Evolutionary conservation across 2,113 vertebrate genomes (phyloP), one percentile per base, ranked within the genome.

Genomic region (Chelonoidis abingdonii): DNA sequence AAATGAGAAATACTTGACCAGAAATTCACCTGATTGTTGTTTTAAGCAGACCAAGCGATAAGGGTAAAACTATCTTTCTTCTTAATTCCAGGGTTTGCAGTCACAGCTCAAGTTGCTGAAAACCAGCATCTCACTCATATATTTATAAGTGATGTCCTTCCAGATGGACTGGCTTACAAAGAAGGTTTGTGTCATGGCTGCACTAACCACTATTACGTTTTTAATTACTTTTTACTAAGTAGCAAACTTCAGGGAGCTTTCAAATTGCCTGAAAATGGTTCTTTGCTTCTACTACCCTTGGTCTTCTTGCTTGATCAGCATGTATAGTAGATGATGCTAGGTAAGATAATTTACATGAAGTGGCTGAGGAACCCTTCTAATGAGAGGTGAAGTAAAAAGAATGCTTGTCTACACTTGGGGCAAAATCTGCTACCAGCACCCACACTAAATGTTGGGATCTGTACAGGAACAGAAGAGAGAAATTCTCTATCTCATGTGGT

Each of bases 121-220:
- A 98, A 97, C 54, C 98, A 98, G 75, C 99, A 97, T 75, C 98
- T 98, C 89, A 98, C 98, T 87, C 98, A 97, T 89, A 99, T 99
- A 83, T 98, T 99, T 93, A 98, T 99, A 95, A 99, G 98, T 24
- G 99, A 99, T 29, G 99, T 99, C 65, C 99, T 99, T 47, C 98
- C 98, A 4, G 98, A 99, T 22, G 99, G 99, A 90, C 88, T 99
- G 95, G 99, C 99, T 0, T 99, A 98, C 52, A 98, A 97, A 7
- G 98, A 99, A 99, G 99, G 99, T 99, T 96, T 25, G 97, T 97
- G 85, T n/a, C 1, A 0, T 57, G 2, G 80, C n/a, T 89, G 9
- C 87, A 2, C 54, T 3, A 44, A 76, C 14, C 79, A 94, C 84
- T 92, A 62, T 81, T 57, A 44, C 75, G 13, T 79, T 53, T 29